Base-by-base conservation (phyloP, 2,888 invertebrate genomes). In the Hirtodrosophila alboralis region DNA sequence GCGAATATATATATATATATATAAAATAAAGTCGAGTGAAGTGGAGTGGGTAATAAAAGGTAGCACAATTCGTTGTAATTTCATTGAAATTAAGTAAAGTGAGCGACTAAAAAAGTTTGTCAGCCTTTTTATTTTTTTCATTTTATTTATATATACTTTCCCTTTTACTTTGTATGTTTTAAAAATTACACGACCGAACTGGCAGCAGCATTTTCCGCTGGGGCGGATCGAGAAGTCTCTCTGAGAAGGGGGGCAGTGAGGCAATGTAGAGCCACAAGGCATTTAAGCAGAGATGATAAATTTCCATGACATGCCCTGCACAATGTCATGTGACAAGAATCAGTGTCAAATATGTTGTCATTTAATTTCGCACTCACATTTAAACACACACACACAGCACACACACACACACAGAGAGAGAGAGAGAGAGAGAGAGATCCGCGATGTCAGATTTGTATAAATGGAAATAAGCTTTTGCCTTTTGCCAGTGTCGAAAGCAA, bases 311-410 rank as follows among this genome's bases (percentile, higher is more conserved):
- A 74, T 62, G 67, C 65, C 47, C 75, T 54, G 67, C 62, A 65
- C 84, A 59, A 65, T 81, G 86, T 81, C 75, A 51, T 67, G 64
- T 81, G 86, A 81, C 81, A 81, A 81, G 81, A 81, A 81, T 86
- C 81, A 81, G 81, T 81, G 81, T 81, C 81, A 81, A 81, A 81
- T 86, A 81, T 86, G 86, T 86, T 81, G 81, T 81, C 81, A 81
- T 81, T 86, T 81, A 86, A 81, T 81, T 81, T 81, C 83, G 84
- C 86, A 84, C 72, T 72, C 68, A 52, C 74, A 67, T 52, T 73
- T 60, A 67, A 67, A 36, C 60, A 62, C 52, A 53, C 58, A 52
- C 41, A 52, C 43, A 38, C 47, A n/a, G n/a, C n/a, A n/a, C n/a
- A n/a, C n/a, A 47, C 41, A 45, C 47, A 52, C 30, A 31, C 23